A percentile compares a stretch with the other conserved stretches of the same genome.
Conservation (phyloP, 2,113 vertebrate species). For the Peromyscus leucopus region DNA sequence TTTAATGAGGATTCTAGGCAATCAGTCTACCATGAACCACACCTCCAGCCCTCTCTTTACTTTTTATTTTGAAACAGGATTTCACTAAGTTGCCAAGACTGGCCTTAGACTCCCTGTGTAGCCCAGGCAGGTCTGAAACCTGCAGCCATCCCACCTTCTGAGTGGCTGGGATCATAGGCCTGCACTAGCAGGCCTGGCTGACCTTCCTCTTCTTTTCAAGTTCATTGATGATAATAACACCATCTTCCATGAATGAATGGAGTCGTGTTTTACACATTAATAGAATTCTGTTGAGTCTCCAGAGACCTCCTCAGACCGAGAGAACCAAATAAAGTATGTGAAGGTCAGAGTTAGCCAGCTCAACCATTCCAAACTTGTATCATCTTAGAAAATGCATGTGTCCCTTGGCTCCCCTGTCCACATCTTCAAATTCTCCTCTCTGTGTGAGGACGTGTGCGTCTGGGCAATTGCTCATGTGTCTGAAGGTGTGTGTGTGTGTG, state of each 20-base stretch:
- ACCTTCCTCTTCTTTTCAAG: background rate
- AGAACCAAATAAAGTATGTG: background rate
- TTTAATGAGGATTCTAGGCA: background rate
- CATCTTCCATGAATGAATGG: background rate
- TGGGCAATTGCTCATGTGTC: background rate
- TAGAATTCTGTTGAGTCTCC: background rate
- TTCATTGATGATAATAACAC: background rate
- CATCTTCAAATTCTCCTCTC: background rate
- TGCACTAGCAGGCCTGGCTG: background rate
- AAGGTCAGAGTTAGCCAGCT: background rate
- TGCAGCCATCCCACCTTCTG: background rate
- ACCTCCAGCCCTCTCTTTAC: background rate
- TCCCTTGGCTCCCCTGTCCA: background rate
- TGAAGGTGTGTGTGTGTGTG: background rate
- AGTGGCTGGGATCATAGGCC: background rate
- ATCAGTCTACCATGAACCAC: background rate
- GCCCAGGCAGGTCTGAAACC: background rate
- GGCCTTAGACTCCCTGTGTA: background rate
- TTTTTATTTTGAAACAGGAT: background rate
- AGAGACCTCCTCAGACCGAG: background rate
- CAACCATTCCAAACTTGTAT: background rate
- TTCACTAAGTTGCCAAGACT: background rate
- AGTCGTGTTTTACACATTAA: background rate
- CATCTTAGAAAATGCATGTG: background rate
- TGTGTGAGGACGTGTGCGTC: background rate